Conservation (phyloP, 1,140 invertebrate species). For the Brachionus manjavacas region DNA sequence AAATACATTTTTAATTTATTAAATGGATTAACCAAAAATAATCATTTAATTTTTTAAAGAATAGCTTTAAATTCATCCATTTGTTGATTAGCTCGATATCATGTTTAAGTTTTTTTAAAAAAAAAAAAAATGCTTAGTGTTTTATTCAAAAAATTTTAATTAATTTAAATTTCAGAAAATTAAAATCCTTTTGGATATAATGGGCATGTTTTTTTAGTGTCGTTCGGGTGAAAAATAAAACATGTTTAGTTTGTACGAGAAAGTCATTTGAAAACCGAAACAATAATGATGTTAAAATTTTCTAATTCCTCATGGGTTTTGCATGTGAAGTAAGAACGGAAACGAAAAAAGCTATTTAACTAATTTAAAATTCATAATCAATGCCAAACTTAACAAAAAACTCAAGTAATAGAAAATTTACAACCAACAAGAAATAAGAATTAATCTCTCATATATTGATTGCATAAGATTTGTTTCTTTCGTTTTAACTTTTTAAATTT, state of each 20-base stretch:
- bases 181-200: too few relatives aligned
- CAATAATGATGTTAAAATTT: neutral
- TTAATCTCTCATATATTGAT: slow-evolving; percentile 4
- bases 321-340: neutral
- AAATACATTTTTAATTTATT: too few relatives aligned
- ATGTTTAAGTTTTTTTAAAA: too few relatives aligned
- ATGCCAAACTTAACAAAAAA: neutral
- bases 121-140: too few relatives aligned
- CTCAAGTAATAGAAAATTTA: neutral
- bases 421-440: slow-evolving; percentile 3
- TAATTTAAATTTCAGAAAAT: too few relatives aligned
- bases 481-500: slow-evolving; percentile 1
- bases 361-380: slow-evolving; percentile 6
- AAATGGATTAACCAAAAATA: too few relatives aligned
- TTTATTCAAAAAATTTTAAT: too few relatives aligned
- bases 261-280: neutral
- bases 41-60: too few relatives aligned
- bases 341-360: neutral
- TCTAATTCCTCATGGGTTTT: slow-evolving; percentile 11
- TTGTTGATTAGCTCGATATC: too few relatives aligned
- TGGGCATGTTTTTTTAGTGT: neutral
- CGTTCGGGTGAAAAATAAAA: neutral
- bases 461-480: slow-evolving; percentile 7
- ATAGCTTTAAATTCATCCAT: too few relatives aligned
- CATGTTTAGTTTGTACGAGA: too few relatives aligned